Evolutionary conservation across 2,113 vertebrate species (phyloP).

Genomic region (Balaenoptera acutorostrata): DNA sequence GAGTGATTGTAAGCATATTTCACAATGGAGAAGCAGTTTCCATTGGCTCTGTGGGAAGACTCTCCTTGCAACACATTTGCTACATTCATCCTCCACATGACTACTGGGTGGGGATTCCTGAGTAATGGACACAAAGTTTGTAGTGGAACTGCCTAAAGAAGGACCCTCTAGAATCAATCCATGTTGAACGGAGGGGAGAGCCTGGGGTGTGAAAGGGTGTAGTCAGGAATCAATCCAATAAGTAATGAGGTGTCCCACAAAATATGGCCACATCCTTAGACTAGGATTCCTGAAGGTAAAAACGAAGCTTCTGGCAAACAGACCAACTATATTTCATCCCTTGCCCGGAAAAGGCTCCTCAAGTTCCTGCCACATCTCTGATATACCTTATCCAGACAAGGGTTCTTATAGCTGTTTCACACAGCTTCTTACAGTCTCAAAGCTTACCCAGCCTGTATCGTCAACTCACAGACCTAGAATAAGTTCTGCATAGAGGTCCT

Average conservation of each 20-base stretch:
- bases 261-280: not conserved
- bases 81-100: not conserved
- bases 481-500: not conserved
- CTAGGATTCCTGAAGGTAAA: not conserved
- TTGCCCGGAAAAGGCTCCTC: not conserved
- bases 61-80: not conserved
- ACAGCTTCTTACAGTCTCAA: not conserved
- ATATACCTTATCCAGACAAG: not conserved
- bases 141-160: not conserved
- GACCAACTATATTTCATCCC: not conserved
- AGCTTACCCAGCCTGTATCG: not conserved
- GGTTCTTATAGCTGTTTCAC: not conserved
- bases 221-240: not conserved
- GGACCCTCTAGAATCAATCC: not conserved
- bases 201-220: not conserved
- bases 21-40: not conserved
- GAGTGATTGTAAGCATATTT: not conserved
- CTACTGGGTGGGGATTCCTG: not conserved
- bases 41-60: not conserved
- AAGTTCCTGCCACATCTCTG: not conserved
- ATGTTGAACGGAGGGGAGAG: not conserved
- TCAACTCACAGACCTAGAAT: not conserved
- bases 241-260: not conserved
- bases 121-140: not conserved
- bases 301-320: not conserved